Evolutionary conservation across 2,888 invertebrate species (phyloP), one percentile per base, ranked within the genome.

Genomic region (Drosophila colorata): DNA sequence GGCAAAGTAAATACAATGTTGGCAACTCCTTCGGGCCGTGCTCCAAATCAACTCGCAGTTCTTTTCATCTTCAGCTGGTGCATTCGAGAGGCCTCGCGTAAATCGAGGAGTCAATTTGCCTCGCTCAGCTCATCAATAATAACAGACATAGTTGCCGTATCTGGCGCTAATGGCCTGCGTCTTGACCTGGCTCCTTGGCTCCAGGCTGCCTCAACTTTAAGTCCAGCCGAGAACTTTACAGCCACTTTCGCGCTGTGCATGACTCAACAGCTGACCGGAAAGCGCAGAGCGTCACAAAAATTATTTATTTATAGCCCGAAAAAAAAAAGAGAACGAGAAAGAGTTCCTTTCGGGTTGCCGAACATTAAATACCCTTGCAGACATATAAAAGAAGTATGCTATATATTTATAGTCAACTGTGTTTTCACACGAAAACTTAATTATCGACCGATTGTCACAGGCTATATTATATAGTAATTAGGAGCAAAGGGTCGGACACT

Each of bases 261-360:
- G 65, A 64, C 65, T 65, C 53, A 53, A 28, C 47, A 49, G 55
- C 40, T 59, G 67, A 57, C 40, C 51, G 16, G 28, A 25, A 40
- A 33, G 23, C 35, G 20, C 11, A 25, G 33, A 35, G 18, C 33
- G 47, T 56, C 44, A 63, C 68, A 60, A 63, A 78, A 69, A 70
- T 75, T 84, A 80, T 74, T 83, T 83, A 81, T 83, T 81, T 81
- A 87, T 83, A 75, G 64, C 33, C 8, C 25, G 18, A 20, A 38
- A 31, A 18, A 53, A 46, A 31, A 18, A n/a, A 37, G 41, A 14
- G 23, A 6, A 18, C 6, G 16, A 9, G 28, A 11, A n/a, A 23
- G 18, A 61, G 60, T 31, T 31, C 1, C 9, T 4, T 31, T 31
- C 25, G 25, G 7, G 25, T 8, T 25, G 25, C 7, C 7, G 48